Percentiles rank a stretch among this genome's conserved stretches.
These are phyloP conservation scores for Drosophila parthenogenetica DNA, from an alignment of 2,888 invertebrate genomes.

Conservation along the genomic window DNA sequence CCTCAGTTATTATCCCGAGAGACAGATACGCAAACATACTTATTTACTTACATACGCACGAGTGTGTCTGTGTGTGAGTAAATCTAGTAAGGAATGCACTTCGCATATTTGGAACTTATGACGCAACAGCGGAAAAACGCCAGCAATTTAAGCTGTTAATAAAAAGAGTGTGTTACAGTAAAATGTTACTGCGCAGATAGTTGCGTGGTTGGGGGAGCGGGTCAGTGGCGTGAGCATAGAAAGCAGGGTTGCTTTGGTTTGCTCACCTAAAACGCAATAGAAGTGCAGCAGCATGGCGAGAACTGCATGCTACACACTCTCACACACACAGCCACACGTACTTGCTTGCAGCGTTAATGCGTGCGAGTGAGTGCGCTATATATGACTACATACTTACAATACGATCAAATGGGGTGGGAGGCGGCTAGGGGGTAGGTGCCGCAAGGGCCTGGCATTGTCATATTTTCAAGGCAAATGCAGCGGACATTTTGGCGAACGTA, in stretches of 20 bases:
- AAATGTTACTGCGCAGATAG: slow-evolving; percentile 75
- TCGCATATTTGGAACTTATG: slow-evolving; percentile 42
- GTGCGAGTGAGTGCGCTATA: slow-evolving; percentile 60
- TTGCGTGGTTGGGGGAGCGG: slow-evolving; percentile 24
- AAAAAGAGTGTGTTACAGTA: slow-evolving; percentile 40
- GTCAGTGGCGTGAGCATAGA: slow-evolving; percentile 43
- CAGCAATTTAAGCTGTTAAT: slow-evolving; percentile 25
- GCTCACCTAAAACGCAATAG: slow-evolving; percentile 74
- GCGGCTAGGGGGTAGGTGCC: slow-evolving; percentile 15
- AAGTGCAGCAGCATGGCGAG: slow-evolving; percentile 63
- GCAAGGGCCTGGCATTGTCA: slow-evolving; percentile 58
- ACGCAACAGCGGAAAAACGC: slow-evolving; percentile 69
- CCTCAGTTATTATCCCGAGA: slow-evolving; percentile 20
- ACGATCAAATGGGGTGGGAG: slow-evolving; percentile 19
- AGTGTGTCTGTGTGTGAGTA: not conserved
- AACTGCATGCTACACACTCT: slow-evolving; percentile 55
- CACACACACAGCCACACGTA: not conserved
- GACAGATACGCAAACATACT: not conserved
- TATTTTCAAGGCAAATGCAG: slow-evolving; percentile 69
- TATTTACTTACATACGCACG: not conserved
- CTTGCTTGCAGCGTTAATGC: slow-evolving; percentile 32
- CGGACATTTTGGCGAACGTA: slow-evolving; percentile 37
- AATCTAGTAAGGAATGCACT: slow-evolving; percentile 24
- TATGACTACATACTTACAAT: slow-evolving; percentile 46
- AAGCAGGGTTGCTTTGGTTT: slow-evolving; percentile 64